phyloP scores from a whole-genome alignment of 2,888 invertebrate species.

The Drosophila mimica region DNA sequence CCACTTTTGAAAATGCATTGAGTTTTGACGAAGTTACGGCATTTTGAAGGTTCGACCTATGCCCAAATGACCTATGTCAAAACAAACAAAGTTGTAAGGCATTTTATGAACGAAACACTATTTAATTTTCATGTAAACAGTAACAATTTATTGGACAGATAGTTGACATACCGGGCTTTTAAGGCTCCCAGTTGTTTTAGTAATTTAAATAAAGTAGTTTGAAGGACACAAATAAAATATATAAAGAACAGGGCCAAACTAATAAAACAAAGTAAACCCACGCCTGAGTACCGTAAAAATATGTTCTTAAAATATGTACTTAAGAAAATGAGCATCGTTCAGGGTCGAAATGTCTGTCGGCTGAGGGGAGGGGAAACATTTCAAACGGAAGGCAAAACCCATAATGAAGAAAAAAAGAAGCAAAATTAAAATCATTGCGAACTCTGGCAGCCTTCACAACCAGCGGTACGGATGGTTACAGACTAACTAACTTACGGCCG shows the following conservation, averaged over 20 bases:
- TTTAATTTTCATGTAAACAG: conserved; percentile 7
- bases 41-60: too few species aligned
- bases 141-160: conserved; percentile 4
- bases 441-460: conserved; percentile 28
- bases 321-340: conserved; percentile 60
- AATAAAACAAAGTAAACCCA: conserved; percentile 43
- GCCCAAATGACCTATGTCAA: too few species aligned
- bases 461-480: conserved; percentile 23
- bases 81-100: too few species aligned
- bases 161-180: conserved; percentile 26
- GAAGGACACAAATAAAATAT: conserved; percentile 24
- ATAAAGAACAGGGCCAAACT: background rate
- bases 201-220: conserved; percentile 72
- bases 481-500: conserved; percentile 48
- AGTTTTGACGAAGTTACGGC: too few species aligned
- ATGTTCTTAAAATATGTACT: conserved; percentile 53
- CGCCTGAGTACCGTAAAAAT: conserved; percentile 61
- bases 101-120: background rate
- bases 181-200: conserved; percentile 42
- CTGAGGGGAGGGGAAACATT: conserved; percentile 1
- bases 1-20: too few species aligned
- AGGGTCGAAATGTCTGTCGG: conserved; percentile 9
- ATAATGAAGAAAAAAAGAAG: conserved; percentile 27
- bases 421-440: conserved; percentile 58
- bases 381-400: conserved; percentile 17